These are phyloP conservation scores for Alaudala cheleensis DNA, from an alignment of 2,113 vertebrate genomes.

Conservation along the genomic window DNA sequence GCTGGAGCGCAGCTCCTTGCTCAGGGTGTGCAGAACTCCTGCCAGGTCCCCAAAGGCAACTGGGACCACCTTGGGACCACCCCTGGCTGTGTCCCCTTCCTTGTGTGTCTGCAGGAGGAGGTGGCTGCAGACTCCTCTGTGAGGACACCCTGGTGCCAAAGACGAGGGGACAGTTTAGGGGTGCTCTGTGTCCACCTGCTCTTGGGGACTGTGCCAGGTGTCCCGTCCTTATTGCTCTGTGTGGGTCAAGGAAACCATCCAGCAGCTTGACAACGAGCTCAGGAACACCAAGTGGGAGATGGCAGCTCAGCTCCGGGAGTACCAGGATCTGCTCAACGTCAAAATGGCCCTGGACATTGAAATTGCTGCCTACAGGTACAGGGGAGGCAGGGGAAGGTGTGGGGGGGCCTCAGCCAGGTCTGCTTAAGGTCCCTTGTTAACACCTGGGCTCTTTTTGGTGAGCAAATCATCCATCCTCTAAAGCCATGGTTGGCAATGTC, in stretches of 20 bases:
- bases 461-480: too few relatives aligned
- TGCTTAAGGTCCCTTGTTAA: neutral
- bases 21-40: neutral
- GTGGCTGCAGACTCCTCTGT: neutral
- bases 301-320: slow-evolving; percentile 91
- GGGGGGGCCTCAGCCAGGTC: neutral
- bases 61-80: too few relatives aligned
- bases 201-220: neutral
- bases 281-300: slow-evolving; percentile 96
- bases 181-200: neutral
- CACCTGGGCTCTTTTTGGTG: neutral
- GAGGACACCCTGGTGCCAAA: neutral
- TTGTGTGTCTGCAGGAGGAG: neutral
- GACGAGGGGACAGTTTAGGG: neutral
- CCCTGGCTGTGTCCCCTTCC: neutral
- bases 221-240: neutral
- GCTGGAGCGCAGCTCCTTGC: neutral
- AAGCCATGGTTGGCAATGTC: accelerated
- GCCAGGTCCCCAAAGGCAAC: accelerated
- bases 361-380: slow-evolving; percentile 92
- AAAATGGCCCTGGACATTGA: slow-evolving; percentile 98
- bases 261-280: slow-evolving; percentile 88
- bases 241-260: slow-evolving; percentile 83
- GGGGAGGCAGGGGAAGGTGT: neutral
- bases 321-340: slow-evolving; percentile 94